These are phyloP conservation scores for Pristionchus entomophagus DNA, from an alignment of 2,888 invertebrate genomes.

Conservation along the genomic window DNA sequence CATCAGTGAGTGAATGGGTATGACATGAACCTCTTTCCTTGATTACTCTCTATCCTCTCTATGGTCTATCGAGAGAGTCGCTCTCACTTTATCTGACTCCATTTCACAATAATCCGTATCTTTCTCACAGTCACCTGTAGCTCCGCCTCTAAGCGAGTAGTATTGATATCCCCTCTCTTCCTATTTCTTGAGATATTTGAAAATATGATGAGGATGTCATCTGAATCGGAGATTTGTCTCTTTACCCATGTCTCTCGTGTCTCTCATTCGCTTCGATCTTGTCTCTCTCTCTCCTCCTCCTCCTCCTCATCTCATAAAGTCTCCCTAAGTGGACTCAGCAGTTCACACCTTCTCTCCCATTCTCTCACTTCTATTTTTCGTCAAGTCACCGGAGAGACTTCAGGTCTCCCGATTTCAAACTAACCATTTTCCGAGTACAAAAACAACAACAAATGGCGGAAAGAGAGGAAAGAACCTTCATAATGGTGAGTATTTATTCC, in stretches of 20 bases:
- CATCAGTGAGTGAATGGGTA: neutral
- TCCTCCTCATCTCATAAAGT: neutral
- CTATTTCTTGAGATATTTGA: neutral
- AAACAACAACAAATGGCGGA: constrained; percentile 30
- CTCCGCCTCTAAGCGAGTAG: neutral
- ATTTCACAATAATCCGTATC: constrained; percentile 11
- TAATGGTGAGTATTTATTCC: constrained; percentile 11
- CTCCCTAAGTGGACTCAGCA: constrained; percentile 9
- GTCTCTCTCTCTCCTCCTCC: neutral
- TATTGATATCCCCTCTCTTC: neutral
- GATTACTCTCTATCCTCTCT: neutral
- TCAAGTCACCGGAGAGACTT: constrained; percentile 5
- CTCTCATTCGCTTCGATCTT: neutral
- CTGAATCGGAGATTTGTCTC: neutral
- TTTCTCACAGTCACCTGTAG: constrained; percentile 3
- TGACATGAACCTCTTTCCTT: constrained; percentile 24
- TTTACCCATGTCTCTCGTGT: neutral
- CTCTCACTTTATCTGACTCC: neutral
- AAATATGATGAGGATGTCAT: neutral
- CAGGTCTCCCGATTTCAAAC: constrained; percentile 21
- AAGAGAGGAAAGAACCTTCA: constrained; percentile 43
- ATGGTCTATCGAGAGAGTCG: neutral
- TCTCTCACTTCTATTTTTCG: neutral
- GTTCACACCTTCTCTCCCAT: neutral
- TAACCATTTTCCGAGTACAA: constrained; percentile 24